Base-by-base conservation (phyloP, 2,888 invertebrate genomes). In the Drosophila barbarae region DNA sequence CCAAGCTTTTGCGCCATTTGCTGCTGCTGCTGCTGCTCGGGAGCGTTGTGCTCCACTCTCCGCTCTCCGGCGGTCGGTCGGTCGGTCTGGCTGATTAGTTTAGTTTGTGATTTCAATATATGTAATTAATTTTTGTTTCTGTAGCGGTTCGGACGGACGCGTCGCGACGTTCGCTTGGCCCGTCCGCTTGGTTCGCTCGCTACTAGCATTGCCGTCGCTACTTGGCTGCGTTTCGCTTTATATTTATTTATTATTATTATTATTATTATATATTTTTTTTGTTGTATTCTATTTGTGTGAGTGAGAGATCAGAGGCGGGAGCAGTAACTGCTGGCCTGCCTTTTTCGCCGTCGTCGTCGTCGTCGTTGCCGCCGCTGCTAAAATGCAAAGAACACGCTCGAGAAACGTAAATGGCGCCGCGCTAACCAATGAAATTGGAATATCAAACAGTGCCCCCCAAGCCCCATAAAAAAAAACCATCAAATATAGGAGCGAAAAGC, bases 91-190 rank as follows among this genome's bases (percentile, higher is more conserved):
- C 82, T 79, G 79, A 79, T 79, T 79, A 79, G 79, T 79, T 79
- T 81, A 79, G 79, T 79, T 79, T 84, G 79, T 84, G 84, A 84
- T 79, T 79, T 79, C 79, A 79, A 84, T 79, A 79, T 79, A 68
- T 68, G 67, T 68, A 79, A 79, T 79, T 79, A 79, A 79, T 79
- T 79, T 79, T 76, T 82, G 84, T 78, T 78, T 84, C 78, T 84
- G 82, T 79, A 71, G 79, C 79, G 79, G 76, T 74, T 84, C 73
- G 58, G 54, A 51, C 69, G 69, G 69, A 70, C 70, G 70, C 71
- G 76, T 81, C 76, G 82, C 82, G 76, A 81, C 84, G 82, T 76
- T 74, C 57, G 72, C 78, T 60, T 59, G 59, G 59, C 10, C 50
- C 63, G 75, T 51, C 53, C 59, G 74, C 42, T 56, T 26, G 63